phyloP scores from a whole-genome alignment of 2,888 invertebrate species.

The Oxyscelio sp. region DNA sequence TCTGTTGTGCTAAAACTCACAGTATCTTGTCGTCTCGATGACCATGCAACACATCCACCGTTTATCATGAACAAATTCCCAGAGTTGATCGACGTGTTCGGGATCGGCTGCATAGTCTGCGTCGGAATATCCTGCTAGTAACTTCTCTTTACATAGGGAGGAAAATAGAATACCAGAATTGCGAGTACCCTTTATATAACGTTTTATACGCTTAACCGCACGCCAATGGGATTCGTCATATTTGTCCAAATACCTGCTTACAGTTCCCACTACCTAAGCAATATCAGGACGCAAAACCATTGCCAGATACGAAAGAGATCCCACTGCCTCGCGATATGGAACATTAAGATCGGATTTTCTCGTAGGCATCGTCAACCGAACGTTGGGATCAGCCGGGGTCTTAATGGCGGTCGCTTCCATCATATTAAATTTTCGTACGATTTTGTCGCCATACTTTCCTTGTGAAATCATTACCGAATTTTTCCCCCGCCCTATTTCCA shows the following conservation, averaged over 20 bases:
- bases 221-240: constrained; percentile 14
- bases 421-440: constrained; percentile 69
- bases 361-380: background rate
- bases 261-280: constrained; percentile 42
- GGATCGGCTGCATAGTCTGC: constrained; percentile 74
- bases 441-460: constrained; percentile 45
- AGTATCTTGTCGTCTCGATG: constrained; percentile 24
- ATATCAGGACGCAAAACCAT: constrained; percentile 39
- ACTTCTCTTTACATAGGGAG: background rate
- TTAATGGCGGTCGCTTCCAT: constrained; percentile 38
- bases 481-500: constrained; percentile 34
- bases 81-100: constrained; percentile 75
- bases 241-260: constrained; percentile 57
- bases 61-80: constrained; percentile 67
- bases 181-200: constrained; percentile 24
- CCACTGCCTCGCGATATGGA: constrained; percentile 53
- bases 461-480: constrained; percentile 34
- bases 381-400: constrained; percentile 38
- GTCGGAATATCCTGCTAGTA: constrained; percentile 65
- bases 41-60: constrained; percentile 41
- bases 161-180: constrained; percentile 24
- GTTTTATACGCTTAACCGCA: background rate
- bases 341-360: background rate
- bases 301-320: constrained; percentile 23
- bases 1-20: constrained; percentile 70